Base-by-base conservation (phyloP, 1,140 invertebrate genomes). In the Megalopta genalis region DNA sequence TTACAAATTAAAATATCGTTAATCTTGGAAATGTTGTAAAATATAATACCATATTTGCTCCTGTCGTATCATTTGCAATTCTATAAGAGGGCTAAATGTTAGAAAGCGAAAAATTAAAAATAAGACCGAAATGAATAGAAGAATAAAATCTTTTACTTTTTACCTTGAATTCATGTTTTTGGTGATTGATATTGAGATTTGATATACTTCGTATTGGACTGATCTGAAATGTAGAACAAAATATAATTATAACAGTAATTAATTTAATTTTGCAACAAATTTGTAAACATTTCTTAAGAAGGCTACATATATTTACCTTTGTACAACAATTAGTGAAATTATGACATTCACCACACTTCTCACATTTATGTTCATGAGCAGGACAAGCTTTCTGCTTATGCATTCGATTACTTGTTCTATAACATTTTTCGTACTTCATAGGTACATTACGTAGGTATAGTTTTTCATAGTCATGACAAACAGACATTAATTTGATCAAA, bases 341-440 rank as follows among this genome's bases (percentile, higher is more conserved):
- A 87, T 87, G 23, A 5, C 49, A 8, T 14, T 69, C 69, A 46
- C 23, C 25, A 54, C 77, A 86, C 23, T 68, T 79, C 25, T 57
- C 27, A 64, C 83, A 87, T 32, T 77, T 86, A n/a, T n/a, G 23
- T 57, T 49, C 59, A 69, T 21, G 80, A 73, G 87, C 86, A 16
- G 84, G 84, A 80, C 88, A 89, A 10, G 25, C 8, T 60, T 4
- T 46, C 1, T 14, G 3, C 4, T 65, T 27, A 77, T 88, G 87
- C 0, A 2, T 18, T 23, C 1, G 18, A 12, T 64, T 42, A 68
- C 88, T 87, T 63, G 42, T 86, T 66, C 57, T 68, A 64, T 86
- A 89, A 4, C 27, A 8, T 59, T 18, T 60, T 37, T 21, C 81
- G 27, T 25, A 12, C 64, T 0, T 25, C 46, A 16, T 1, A 73